Conservation (phyloP, 2,797 vertebrate genomes). For the Galago senegalensis region DNA sequence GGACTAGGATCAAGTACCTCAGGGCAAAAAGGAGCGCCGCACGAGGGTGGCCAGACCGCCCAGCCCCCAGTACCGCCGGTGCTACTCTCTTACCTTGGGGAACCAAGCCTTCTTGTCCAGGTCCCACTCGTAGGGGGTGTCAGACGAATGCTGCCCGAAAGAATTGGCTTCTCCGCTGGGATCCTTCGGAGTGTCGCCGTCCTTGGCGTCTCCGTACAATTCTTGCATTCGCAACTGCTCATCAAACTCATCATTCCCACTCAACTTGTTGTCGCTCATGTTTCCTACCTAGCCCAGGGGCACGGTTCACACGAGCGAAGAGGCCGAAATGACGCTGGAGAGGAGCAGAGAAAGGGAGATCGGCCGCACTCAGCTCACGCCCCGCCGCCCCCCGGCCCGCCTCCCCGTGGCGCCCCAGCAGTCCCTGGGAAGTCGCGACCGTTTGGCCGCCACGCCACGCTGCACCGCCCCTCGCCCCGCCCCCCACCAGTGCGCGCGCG, state of each 20-base stretch:
- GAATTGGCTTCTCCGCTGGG: slow-evolving; percentile 89
- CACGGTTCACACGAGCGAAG: neutral
- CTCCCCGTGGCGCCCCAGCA: slow-evolving; percentile 70
- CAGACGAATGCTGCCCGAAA: slow-evolving; percentile 92
- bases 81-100: slow-evolving; percentile 89
- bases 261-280: slow-evolving; percentile 84
- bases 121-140: slow-evolving; percentile 95
- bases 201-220: slow-evolving; percentile 89
- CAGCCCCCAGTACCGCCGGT: neutral
- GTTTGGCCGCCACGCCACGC: no score
- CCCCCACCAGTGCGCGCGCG: neutral
- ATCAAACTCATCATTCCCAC: slow-evolving; percentile 93
- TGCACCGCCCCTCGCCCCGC: neutral
- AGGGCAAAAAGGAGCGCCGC: slow-evolving; percentile 14
- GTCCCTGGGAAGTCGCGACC: slow-evolving; percentile 59
- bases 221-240: slow-evolving; percentile 96
- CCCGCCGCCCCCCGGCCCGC: neutral
- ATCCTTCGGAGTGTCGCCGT: slow-evolving; percentile 63
- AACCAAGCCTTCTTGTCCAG: slow-evolving; percentile 95
- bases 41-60: neutral
- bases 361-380: neutral
- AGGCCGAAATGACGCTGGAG: neutral
- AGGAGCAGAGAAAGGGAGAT: neutral
- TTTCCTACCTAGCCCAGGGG: neutral
- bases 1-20: slow-evolving; percentile 29